A percentile compares a stretch with the other conserved stretches of the same genome.
Evolutionary conservation across 2,113 vertebrate species (phyloP).

Genomic region (Tragelaphus buxtoni): DNA sequence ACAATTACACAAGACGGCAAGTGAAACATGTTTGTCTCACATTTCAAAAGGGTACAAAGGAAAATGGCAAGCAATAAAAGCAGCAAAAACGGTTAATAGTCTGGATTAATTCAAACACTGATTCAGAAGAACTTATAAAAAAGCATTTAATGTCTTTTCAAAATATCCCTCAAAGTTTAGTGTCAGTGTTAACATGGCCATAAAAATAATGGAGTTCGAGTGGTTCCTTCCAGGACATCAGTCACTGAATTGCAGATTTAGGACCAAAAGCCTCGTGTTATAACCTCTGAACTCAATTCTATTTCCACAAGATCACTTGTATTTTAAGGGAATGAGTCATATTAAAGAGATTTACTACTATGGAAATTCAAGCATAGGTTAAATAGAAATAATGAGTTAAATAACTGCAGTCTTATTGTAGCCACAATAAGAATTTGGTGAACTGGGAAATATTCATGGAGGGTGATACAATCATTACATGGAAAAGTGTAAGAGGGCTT

Average conservation of each 20-base stretch:
- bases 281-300: neutral
- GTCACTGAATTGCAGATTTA: neutral
- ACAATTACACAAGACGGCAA: neutral
- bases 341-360: neutral
- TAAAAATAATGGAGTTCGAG: neutral
- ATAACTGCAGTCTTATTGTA: neutral
- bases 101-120: neutral
- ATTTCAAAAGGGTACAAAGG: neutral
- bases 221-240: neutral
- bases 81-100: neutral
- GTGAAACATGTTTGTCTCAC: neutral
- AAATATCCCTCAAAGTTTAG: neutral
- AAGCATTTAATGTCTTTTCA: neutral
- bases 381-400: conserved; percentile 1
- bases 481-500: neutral
- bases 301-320: neutral
- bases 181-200: neutral
- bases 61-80: neutral
- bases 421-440: neutral
- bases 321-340: neutral
- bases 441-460: neutral
- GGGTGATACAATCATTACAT: neutral
- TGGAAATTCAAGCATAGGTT: neutral
- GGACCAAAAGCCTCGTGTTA: neutral
- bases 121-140: neutral